Evolutionary conservation across 2,113 vertebrate genomes (phyloP).

Genomic region (Columba janthina): DNA sequence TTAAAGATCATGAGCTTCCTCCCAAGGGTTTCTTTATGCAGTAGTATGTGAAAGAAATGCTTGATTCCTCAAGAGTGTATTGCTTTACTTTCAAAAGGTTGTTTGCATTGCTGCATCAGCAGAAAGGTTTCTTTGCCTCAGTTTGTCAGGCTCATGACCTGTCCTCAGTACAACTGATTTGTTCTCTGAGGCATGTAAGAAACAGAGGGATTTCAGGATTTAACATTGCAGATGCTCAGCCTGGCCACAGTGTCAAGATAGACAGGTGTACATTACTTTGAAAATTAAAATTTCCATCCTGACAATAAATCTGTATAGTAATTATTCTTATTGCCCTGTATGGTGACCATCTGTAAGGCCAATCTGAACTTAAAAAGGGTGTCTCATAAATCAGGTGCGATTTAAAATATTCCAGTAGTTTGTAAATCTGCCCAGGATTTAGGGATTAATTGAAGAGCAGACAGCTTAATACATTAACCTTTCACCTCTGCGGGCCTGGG

Average conservation of each 20-base stretch:
- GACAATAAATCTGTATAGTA: neutral
- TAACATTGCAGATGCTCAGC: neutral
- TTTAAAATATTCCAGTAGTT: constrained; percentile 57
- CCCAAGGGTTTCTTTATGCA: neutral
- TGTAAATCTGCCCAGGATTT: constrained; percentile 37
- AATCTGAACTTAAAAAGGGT: neutral
- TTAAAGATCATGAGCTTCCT: neutral
- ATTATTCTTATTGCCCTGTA: constrained; percentile 29
- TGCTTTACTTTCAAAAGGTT: neutral
- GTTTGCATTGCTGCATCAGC: neutral
- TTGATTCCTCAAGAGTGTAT: neutral
- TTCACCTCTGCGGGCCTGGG: constrained; percentile 18
- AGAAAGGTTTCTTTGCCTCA: neutral
- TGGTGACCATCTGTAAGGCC: neutral
- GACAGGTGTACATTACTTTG: neutral
- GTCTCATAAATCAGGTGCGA: constrained; percentile 50
- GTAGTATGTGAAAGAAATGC: neutral
- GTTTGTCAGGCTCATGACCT: neutral
- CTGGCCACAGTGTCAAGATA: neutral
- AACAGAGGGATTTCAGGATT: neutral
- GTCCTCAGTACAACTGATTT: neutral
- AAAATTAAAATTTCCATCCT: neutral
- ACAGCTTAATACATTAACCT: constrained; percentile 70
- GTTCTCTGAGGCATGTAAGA: neutral
- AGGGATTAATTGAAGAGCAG: constrained; percentile 55